These are phyloP conservation scores for Trimorus sp. DNA, from an alignment of 2,888 invertebrate species.

Conservation along the genomic window DNA sequence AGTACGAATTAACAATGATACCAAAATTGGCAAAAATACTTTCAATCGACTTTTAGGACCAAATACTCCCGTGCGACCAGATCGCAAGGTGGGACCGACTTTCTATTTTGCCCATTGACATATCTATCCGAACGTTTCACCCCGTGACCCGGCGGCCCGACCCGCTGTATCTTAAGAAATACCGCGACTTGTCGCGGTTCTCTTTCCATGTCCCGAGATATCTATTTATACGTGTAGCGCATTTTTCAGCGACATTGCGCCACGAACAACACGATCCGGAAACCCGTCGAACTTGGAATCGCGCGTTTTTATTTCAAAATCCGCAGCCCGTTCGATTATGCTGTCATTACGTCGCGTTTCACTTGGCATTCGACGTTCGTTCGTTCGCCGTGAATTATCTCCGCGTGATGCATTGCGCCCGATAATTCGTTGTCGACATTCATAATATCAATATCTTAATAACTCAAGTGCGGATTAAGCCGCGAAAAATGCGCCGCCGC, in stretches of 20 bases:
- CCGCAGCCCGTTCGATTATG: conserved; percentile 22
- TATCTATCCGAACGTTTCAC: conserved; percentile 55
- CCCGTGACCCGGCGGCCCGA: conserved; percentile 55
- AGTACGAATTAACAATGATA: no score
- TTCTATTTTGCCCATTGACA: conserved; percentile 66
- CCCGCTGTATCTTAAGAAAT: conserved; percentile 47
- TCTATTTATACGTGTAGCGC: conserved; percentile 59
- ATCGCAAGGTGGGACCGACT: conserved; percentile 33
- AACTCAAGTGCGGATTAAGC: no score
- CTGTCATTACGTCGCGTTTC: conserved; percentile 13
- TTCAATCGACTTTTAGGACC: no score
- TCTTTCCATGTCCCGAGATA: conserved; percentile 60
- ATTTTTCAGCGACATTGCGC: conserved; percentile 55
- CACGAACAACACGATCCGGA: no score
- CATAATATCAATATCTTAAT: no score
- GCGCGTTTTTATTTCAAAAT: conserved; percentile 31
- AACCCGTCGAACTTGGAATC: conserved; percentile 39
- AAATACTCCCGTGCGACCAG: no score
- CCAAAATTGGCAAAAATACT: no score
- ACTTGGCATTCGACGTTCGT: no score
- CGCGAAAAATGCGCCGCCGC: no score
- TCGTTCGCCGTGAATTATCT: no score
- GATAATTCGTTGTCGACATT: no score
- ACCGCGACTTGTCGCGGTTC: conserved; percentile 54
- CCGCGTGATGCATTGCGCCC: no score